These are phyloP conservation scores for Erethizon dorsatum DNA, from an alignment of 2,797 vertebrate genomes.

Conservation along the genomic window DNA sequence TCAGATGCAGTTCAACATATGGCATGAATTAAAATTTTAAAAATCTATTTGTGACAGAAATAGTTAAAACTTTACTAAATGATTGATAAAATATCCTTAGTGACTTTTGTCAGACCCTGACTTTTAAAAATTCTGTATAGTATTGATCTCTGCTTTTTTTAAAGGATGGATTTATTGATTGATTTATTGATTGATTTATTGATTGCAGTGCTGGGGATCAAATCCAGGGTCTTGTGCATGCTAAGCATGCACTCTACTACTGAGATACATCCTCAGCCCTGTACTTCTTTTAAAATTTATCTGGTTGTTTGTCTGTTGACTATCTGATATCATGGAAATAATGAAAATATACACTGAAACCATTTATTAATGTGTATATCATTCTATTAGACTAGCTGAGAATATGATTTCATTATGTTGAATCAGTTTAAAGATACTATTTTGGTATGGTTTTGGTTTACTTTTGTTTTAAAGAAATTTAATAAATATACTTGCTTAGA, in stretches of 20 bases:
- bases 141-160: slow-evolving; percentile 41
- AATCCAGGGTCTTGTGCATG: not conserved
- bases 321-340: slow-evolving; percentile 24
- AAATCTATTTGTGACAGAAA: slow-evolving; percentile 43
- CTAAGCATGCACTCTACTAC: not conserved
- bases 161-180: not conserved
- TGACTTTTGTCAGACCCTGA: not conserved
- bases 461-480: slow-evolving; percentile 58
- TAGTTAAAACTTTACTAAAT: not conserved
- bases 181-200: not conserved
- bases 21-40: slow-evolving; percentile 16
- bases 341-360: not conserved
- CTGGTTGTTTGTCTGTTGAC: slow-evolving; percentile 13
- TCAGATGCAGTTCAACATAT: slow-evolving; percentile 11
- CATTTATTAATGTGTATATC: not conserved
- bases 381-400: not conserved
- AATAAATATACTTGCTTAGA: slow-evolving; percentile 28
- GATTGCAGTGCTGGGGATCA: not conserved
- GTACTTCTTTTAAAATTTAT: not conserved
- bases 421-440: slow-evolving; percentile 18
- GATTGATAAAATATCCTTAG: slow-evolving; percentile 9
- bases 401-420: slow-evolving; percentile 53
- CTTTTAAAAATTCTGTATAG: slow-evolving; percentile 40
- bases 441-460: slow-evolving; percentile 57
- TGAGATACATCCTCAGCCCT: not conserved